Conservation (phyloP, 53 echinoderm and acorn worm species). For the Hippasteria phrygiana region DNA sequence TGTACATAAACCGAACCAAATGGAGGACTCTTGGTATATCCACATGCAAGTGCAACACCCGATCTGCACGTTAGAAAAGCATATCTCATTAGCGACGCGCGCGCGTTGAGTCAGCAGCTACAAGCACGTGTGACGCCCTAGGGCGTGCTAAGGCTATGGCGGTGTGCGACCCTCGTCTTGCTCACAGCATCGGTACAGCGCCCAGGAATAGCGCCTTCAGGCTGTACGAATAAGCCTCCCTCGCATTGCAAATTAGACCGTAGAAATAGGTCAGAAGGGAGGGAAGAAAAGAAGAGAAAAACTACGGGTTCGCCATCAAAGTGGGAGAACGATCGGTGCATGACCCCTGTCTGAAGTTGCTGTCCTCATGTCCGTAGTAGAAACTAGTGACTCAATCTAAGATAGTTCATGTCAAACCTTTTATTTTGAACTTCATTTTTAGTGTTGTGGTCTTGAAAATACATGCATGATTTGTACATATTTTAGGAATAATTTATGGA, state of each 20-base stretch:
- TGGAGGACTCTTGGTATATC: no score
- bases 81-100: constrained; percentile 34
- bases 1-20: no score
- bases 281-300: constrained; percentile 5
- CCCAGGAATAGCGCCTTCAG: constrained; percentile 50
- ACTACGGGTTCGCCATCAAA: constrained; percentile 46
- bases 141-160: not conserved
- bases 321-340: constrained; percentile 48
- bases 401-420: no score
- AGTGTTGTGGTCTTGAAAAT: no score
- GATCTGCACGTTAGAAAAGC: constrained; percentile 31
- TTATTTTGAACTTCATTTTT: no score
- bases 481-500: no score
- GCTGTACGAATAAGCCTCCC: constrained; percentile 9
- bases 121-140: constrained; percentile 57
- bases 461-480: no score
- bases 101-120: constrained; percentile 30
- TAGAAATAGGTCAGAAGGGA: constrained; percentile 65
- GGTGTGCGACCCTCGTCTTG: not conserved
- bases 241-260: constrained; percentile 62
- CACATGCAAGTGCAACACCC: no score
- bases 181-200: constrained; percentile 2
- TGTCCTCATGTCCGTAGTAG: not conserved
- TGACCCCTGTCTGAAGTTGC: constrained; percentile 32
- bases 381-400: no score